A percentile compares a stretch with the other conserved stretches of the same genome.
phyloP scores from a whole-genome alignment of 2,113 vertebrate species.

The Oncorhynchus clarkii region DNA sequence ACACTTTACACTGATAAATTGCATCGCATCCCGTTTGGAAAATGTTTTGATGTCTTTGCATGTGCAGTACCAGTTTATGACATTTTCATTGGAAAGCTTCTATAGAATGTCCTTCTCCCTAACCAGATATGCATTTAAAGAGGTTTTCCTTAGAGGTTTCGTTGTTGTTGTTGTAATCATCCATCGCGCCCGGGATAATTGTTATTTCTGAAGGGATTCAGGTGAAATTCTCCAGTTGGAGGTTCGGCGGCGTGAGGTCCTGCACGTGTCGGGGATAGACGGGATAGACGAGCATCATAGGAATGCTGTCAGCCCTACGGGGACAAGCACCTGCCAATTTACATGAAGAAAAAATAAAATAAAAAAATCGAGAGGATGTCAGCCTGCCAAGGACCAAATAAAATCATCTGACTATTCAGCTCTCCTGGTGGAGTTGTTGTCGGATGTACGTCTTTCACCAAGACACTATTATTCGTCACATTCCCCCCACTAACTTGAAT shows the following conservation, averaged over 20 bases:
- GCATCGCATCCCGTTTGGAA: too few species aligned
- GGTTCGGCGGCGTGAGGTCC: constrained; percentile 65
- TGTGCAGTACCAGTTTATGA: too few species aligned
- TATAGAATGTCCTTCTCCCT: neutral
- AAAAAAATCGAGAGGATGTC: neutral
- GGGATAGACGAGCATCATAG: constrained; percentile 50
- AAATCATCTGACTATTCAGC: neutral
- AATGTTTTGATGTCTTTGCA: too few species aligned
- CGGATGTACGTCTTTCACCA: neutral
- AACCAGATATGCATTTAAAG: constrained; percentile 18
- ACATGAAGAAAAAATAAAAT: constrained; percentile 19
- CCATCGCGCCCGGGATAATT: constrained; percentile 31
- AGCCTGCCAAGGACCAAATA: constrained; percentile 7
- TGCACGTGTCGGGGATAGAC: constrained; percentile 63
- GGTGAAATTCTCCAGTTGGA: constrained; percentile 65
- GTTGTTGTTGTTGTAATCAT: constrained; percentile 37
- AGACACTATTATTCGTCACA: neutral
- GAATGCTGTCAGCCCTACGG: constrained; percentile 40
- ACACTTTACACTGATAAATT: too few species aligned
- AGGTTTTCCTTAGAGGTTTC: constrained; percentile 27
- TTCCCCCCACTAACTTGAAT: neutral
- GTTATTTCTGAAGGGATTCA: constrained; percentile 52
- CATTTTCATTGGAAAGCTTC: too few species aligned
- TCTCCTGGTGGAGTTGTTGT: neutral
- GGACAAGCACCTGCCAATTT: constrained; percentile 48